Base-by-base conservation (phyloP, 2,113 vertebrate species). In the Corydoras sp. region DNA sequence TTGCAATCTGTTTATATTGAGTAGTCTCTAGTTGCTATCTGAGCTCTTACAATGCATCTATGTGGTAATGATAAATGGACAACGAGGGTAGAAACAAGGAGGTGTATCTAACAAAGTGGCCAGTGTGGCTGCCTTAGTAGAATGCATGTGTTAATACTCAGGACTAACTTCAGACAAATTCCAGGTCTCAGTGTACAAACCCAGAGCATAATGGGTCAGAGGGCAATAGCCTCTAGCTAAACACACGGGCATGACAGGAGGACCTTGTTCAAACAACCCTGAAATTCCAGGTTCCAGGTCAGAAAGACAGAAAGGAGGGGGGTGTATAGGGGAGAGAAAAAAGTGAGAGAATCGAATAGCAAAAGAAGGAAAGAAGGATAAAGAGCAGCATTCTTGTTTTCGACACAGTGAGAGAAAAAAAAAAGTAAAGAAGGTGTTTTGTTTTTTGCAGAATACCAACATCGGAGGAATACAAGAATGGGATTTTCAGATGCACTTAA, bases 261-360 rank as follows among this genome's bases (percentile, higher is more conserved):
- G 77, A 84, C 86, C 86, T 85, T 91, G 86, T 89, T 90, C 88
- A 90, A 90, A 90, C 88, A 91, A 86, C 86, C 84, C 85, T 87
- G 86, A 85, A 84, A 91, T 89, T 88, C 86, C 86, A 89, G 88
- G 86, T 90, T 89, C 83, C 83, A 77, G 58, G 62, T 72, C 60
- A 10, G 18, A 64, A 65, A 30, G 65, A 56, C 55, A 48, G 85
- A 86, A 81, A 84, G 83, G 83, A 73, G 15, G n/a, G 18, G 50
- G 18, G 18, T 24, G 18, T 24, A 24, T 24, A 13, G 14, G 12
- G 11, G 55, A 55, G 15, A 12, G 15, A 60, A 30, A 35, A 56
- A 7, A 30, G 53, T 11, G 32, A 59, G 15, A 4, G 5, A 24
- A 24, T 24, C 18, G 18, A 24, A 24, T 24, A 31, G 67, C 4